These are phyloP conservation scores for Polydrusus tereticollis DNA, from an alignment of 2,888 invertebrate species.

Conservation along the genomic window DNA sequence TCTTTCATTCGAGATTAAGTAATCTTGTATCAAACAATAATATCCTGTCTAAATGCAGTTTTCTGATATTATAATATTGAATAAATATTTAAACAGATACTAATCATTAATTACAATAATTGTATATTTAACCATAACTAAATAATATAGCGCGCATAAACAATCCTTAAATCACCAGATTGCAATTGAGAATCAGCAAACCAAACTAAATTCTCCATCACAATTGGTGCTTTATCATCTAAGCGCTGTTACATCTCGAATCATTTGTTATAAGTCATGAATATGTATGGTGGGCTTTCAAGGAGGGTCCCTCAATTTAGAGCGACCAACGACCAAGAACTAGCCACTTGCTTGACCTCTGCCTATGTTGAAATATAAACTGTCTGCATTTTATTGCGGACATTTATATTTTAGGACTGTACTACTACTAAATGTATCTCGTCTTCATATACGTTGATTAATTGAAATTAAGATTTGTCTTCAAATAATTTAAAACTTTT, in stretches of 20 bases:
- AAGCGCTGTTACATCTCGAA: constrained; percentile 31
- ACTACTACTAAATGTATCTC: no score
- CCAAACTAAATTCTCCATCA: constrained; percentile 29
- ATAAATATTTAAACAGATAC: no score
- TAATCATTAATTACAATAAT: no score
- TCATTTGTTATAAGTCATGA: constrained; percentile 35
- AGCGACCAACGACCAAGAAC: constrained; percentile 21
- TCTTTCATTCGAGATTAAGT: no score
- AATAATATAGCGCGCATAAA: not conserved
- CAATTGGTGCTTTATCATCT: constrained; percentile 36
- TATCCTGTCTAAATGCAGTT: no score
- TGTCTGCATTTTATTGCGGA: constrained; percentile 25
- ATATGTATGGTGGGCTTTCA: constrained; percentile 39
- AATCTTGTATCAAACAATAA: no score
- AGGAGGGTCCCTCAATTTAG: constrained; percentile 24
- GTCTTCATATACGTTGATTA: no score
- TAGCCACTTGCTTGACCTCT: constrained; percentile 26
- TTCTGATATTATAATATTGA: no score
- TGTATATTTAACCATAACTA: not conserved
- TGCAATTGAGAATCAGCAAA: constrained; percentile 27
- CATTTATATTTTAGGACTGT: constrained; percentile 1
- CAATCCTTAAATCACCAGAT: constrained; percentile 16
- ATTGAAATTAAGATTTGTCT: no score
- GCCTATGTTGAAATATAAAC: constrained; percentile 21
- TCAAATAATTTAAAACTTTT: no score